These are phyloP conservation scores for Paedocypris sp. DNA, from an alignment of 2,113 vertebrate genomes.

Conservation along the genomic window DNA sequence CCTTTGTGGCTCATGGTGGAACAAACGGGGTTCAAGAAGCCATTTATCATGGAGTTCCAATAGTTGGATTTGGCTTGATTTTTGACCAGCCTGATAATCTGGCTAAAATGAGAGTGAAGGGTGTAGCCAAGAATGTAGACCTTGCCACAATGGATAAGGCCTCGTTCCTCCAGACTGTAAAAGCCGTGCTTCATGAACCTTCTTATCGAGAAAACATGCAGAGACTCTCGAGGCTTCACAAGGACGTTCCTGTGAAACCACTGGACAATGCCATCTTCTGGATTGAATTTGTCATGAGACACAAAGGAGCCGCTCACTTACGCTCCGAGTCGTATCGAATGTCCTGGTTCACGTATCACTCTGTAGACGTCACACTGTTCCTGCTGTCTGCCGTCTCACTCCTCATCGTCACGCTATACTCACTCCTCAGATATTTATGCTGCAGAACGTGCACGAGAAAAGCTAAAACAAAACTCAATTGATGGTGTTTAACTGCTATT, in stretches of 20 bases:
- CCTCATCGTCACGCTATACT: neutral
- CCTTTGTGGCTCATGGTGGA: conserved; percentile 31
- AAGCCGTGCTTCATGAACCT: conserved; percentile 24
- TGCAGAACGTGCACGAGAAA: neutral
- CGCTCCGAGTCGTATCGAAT: conserved; percentile 27
- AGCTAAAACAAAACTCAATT: neutral
- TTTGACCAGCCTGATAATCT: conserved; percentile 37
- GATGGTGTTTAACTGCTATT: too few species aligned
- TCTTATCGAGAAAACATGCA: conserved; percentile 33
- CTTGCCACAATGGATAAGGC: conserved; percentile 28
- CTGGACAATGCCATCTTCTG: conserved; percentile 29
- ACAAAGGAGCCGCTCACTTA: conserved; percentile 29
- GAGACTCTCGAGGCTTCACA: conserved; percentile 28
- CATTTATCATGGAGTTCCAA: conserved; percentile 30
- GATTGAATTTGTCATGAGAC: conserved; percentile 26
- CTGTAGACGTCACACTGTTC: conserved; percentile 21
- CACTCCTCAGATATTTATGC: conserved; percentile 6
- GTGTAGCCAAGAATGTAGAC: conserved; percentile 24
- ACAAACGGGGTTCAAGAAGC: conserved; percentile 35
- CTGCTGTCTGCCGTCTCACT: conserved; percentile 10
- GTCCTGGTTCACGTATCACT: conserved; percentile 30
- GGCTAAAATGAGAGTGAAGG: conserved; percentile 22
- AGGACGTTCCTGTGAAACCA: conserved; percentile 23
- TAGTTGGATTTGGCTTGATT: conserved; percentile 28
- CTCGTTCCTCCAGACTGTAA: conserved; percentile 22